Conservation (phyloP, 1,140 invertebrate species). For the Caenorhabditis brenneri region DNA sequence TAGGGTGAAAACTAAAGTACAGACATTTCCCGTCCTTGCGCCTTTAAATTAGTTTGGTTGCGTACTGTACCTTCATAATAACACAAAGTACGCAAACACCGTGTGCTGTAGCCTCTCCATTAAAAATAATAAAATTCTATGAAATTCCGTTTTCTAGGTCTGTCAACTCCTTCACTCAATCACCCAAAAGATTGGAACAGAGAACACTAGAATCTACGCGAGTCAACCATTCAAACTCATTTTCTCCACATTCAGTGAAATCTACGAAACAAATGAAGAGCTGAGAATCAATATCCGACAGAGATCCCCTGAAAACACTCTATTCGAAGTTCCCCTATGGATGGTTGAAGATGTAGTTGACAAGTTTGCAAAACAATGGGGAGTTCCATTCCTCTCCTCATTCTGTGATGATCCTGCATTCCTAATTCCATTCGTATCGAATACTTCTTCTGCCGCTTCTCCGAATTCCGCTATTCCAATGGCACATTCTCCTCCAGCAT, state of each 20-base stretch:
- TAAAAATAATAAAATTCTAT: no score
- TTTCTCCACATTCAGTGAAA: slow-evolving; percentile 31
- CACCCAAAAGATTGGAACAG: slow-evolving; percentile 32
- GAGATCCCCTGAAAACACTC: not conserved
- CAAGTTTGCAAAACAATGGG: slow-evolving; percentile 45
- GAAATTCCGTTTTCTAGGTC: not conserved
- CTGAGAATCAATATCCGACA: not conserved
- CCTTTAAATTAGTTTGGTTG: no score
- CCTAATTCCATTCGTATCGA: slow-evolving; percentile 43
- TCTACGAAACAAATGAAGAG: slow-evolving; percentile 31
- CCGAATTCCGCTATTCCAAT: not conserved
- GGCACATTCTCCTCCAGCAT: not conserved
- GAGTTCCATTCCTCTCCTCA: slow-evolving; percentile 46
- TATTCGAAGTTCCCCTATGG: slow-evolving; percentile 30
- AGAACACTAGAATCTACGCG: slow-evolving; percentile 24
- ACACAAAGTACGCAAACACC: no score
- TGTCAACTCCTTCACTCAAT: slow-evolving; percentile 28
- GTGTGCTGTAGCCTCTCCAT: no score
- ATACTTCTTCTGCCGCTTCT: not conserved
- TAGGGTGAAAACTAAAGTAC: no score
- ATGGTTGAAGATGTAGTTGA: slow-evolving; percentile 27
- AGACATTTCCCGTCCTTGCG: no score
- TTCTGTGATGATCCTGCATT: slow-evolving; percentile 49
- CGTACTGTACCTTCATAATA: no score
- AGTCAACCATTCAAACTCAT: slow-evolving; percentile 26